Base-by-base conservation (phyloP, 2,113 vertebrate species). In the Colossoma macropomum region DNA sequence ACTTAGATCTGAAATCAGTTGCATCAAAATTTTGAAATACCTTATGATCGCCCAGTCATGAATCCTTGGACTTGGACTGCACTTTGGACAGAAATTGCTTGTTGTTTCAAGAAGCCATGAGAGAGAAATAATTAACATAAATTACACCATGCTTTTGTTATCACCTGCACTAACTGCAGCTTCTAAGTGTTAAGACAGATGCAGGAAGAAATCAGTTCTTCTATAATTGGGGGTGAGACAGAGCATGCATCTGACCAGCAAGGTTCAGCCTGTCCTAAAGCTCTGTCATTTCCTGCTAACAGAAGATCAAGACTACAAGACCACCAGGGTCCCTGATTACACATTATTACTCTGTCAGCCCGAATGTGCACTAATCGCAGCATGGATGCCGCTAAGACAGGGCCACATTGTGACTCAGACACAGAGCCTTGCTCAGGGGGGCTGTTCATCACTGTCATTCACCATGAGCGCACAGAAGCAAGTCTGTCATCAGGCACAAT, bases 281-380 rank as follows among this genome's bases (percentile, higher is more conserved):
- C 21, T n/a, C 68, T 60, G 32, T 38, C 30, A 71, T 69, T 63
- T 48, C 45, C 77, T 45, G 32, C 68, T 82, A 82, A 83, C 62
- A 85, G 73, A 87, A 87, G 82, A 84, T 56, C 32, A 23, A 11
- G 71, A 75, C 72, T 81, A 60, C 79, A 84, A 41, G 17, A 75
- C n/a, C 23, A 32, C 80, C 71, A 71, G 54, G 66, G 83, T 70
- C 54, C 78, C 69, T 72, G 66, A 83, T 77, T 41, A 71, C 38
- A 34, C 23, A 77, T 80, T 65, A 77, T 83, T 83, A 83, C 60
- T 52, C 38, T 63, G 85, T 80, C 80, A 80, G 82, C 87, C 21
- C 69, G 77, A 68, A 15, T 10, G 45, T 69, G 41, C 85, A 71
- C 78, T 71, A 38, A 86, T 84, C 81, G 87, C 81, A 74, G 80